phyloP scores from a whole-genome alignment of 2,888 invertebrate genomes.

The Barypeithes pellucidus region DNA sequence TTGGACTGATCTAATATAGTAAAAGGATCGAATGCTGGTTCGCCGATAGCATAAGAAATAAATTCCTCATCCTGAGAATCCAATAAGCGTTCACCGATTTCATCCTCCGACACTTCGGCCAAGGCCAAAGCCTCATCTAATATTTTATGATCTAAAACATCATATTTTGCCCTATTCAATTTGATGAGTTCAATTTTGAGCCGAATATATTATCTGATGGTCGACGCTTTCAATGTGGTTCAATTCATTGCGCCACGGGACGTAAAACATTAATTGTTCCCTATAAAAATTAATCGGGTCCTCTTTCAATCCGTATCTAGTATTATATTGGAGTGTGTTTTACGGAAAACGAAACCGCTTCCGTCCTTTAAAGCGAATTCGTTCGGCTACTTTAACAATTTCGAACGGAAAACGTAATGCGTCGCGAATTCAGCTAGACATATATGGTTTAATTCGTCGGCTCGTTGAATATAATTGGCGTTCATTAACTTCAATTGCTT shows the following conservation, averaged over 20 bases:
- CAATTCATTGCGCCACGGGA: conserved; percentile 22
- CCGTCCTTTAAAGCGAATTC: conserved; percentile 11
- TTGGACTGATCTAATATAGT: neutral
- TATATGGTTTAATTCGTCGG: conserved; percentile 13
- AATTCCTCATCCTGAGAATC: conserved; percentile 10
- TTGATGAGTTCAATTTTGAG: neutral
- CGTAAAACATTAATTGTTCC: conserved; percentile 41
- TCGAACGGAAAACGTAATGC: neutral
- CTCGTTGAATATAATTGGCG: conserved; percentile 24
- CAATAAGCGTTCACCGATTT: neutral
- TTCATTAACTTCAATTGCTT: conserved; percentile 5
- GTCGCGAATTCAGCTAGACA: conserved; percentile 40
- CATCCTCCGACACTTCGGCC: neutral
- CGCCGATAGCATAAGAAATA: neutral
- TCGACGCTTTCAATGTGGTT: conserved; percentile 36
- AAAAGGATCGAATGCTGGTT: conserved; percentile 15
- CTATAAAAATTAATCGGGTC: conserved; percentile 36
- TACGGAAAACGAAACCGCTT: conserved; percentile 1
- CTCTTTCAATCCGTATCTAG: conserved; percentile 16
- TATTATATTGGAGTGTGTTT: conserved; percentile 13
- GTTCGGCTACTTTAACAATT: neutral
- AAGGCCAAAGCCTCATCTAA: conserved; percentile 29
- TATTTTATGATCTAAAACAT: conserved; percentile 21
- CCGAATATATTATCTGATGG: neutral
- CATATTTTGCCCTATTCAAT: conserved; percentile 22